phyloP scores from a whole-genome alignment of 1,140 invertebrate species.

The Drosophila ironensis region DNA sequence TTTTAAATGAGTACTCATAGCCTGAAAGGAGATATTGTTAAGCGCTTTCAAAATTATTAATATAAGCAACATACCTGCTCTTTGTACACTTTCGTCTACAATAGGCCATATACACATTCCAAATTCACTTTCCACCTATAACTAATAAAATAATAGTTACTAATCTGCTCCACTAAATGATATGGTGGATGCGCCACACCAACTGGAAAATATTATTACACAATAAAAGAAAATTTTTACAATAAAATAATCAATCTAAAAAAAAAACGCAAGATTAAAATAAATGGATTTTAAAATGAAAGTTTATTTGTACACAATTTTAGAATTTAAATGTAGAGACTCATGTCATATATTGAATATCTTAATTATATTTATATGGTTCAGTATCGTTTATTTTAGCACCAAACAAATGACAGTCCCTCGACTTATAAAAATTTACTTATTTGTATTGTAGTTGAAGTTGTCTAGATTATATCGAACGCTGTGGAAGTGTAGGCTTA shows the following conservation, averaged over 20 bases:
- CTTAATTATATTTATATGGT: slow-evolving; percentile 4
- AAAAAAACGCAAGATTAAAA: slow-evolving; percentile 15
- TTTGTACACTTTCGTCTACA: not conserved
- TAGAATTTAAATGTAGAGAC: slow-evolving; percentile 30
- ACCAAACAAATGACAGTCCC: slow-evolving; percentile 10
- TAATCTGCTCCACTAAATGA: not conserved
- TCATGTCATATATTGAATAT: not conserved
- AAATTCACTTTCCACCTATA: slow-evolving; percentile 72
- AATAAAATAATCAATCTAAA: slow-evolving; percentile 11
- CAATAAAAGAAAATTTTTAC: not conserved
- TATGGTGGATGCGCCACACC: not conserved
- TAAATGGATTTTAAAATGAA: slow-evolving; percentile 39
- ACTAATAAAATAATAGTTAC: slow-evolving; percentile 57
- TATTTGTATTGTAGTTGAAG: not conserved
- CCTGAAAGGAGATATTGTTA: slow-evolving; percentile 12
- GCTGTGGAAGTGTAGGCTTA: not conserved
- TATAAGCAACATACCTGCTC: slow-evolving; percentile 32
- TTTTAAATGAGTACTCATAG: not conserved
- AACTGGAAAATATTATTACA: slow-evolving; percentile 13
- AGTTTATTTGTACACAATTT: slow-evolving; percentile 54
- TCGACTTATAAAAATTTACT: not conserved
- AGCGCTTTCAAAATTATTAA: not conserved
- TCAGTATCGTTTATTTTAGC: slow-evolving; percentile 17
- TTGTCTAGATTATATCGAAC: not conserved
- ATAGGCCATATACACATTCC: slow-evolving; percentile 15